Percentiles rank a stretch among this genome's conserved stretches.
phyloP scores from a whole-genome alignment of 2,113 vertebrate species.

The Isurus oxyrinchus region DNA sequence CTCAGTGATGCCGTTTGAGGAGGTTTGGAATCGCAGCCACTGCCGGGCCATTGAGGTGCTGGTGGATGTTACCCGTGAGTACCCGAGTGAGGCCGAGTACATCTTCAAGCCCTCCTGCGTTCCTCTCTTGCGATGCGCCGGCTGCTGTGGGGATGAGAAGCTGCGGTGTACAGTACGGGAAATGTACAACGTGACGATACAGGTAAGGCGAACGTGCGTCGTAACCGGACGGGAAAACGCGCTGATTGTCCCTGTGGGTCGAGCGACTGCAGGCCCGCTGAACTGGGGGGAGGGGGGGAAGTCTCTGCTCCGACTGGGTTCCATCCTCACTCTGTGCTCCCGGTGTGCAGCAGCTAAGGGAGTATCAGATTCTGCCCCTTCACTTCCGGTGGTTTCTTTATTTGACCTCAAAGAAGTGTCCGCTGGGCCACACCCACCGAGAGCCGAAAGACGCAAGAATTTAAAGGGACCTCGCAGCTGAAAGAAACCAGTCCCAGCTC shows the following conservation, averaged over 20 bases:
- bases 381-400: too few species aligned
- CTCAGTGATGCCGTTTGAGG: constrained; percentile 77
- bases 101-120: constrained; percentile 87
- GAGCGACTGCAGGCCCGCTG: too few species aligned
- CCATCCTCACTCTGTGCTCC: neutral
- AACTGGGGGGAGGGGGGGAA: neutral
- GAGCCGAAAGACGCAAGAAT: too few species aligned
- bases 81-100: constrained; percentile 78
- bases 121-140: constrained; percentile 77
- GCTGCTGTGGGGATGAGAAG: constrained; percentile 84
- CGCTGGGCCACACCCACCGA: too few species aligned
- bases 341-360: too few species aligned
- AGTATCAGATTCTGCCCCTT: too few species aligned
- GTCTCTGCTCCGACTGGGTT: too few species aligned
- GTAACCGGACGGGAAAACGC: neutral
- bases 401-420: too few species aligned
- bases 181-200: constrained; percentile 76
- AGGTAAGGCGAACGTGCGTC: constrained; percentile 59
- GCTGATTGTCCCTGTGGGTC: neutral
- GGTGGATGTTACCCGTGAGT: constrained; percentile 76
- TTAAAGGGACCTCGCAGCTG: too few species aligned
- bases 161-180: constrained; percentile 72
- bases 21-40: constrained; percentile 87
- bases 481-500: too few species aligned
- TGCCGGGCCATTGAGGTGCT: constrained; percentile 82